Conservation (phyloP, 2,888 invertebrate species). For the Tyria jacobaeae region DNA sequence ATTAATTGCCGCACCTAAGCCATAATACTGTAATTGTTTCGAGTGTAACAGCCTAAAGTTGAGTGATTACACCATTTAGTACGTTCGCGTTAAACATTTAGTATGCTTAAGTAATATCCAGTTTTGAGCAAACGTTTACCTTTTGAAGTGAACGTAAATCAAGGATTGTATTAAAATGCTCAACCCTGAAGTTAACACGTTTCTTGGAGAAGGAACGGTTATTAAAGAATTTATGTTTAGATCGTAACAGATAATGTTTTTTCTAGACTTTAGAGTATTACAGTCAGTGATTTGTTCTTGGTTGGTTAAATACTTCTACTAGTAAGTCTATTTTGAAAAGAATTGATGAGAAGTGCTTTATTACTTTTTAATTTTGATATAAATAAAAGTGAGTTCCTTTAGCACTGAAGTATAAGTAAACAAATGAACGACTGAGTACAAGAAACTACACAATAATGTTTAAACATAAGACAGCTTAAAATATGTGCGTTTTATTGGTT, state of each 20-base stretch:
- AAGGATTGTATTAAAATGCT: slow-evolving; percentile 14
- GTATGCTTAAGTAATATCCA: slow-evolving; percentile 14
- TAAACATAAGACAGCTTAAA: background rate
- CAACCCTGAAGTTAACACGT: background rate
- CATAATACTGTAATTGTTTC: slow-evolving; percentile 17
- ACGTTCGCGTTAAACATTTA: slow-evolving; percentile 19
- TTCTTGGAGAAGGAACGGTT: background rate
- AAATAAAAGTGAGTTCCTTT: too few species aligned
- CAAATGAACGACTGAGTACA: too few species aligned
- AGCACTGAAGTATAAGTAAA: too few species aligned
- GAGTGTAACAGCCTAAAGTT: slow-evolving; percentile 19
- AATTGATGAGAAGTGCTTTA: too few species aligned
- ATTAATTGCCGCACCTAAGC: slow-evolving; percentile 20
- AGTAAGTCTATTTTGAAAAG: too few species aligned
- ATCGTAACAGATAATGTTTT: background rate
- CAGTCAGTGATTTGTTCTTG: background rate
- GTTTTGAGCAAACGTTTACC: slow-evolving; percentile 12
- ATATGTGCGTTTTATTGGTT: background rate
- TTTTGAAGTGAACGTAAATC: slow-evolving; percentile 17
- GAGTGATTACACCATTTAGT: slow-evolving; percentile 23
- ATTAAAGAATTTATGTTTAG: background rate
- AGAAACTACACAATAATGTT: too few species aligned
- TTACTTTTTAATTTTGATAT: too few species aligned
- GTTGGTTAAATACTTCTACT: too few species aligned
- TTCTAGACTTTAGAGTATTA: too few species aligned